Conservation (phyloP, 2,797 vertebrate genomes). For the Hippoglossus hippoglossus region DNA sequence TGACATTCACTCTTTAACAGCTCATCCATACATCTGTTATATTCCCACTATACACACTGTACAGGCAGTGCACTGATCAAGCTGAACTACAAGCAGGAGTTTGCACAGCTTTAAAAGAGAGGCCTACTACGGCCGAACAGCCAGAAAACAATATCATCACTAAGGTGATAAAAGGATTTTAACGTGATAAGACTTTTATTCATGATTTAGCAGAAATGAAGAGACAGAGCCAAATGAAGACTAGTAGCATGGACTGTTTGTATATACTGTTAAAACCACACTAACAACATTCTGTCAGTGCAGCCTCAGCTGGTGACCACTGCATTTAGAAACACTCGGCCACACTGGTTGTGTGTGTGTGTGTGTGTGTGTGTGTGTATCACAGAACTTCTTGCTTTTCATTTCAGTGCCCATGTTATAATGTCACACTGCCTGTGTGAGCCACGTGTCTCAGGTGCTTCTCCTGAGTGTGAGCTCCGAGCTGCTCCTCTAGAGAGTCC, state of each 20-base stretch:
- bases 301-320: not conserved
- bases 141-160: not conserved
- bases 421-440: too few relatives aligned
- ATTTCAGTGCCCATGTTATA: too few relatives aligned
- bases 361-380: not conserved
- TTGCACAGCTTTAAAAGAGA: conserved; percentile 63
- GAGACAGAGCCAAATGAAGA: conserved; percentile 45
- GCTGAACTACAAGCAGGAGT: conserved; percentile 49
- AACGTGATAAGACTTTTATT: conserved; percentile 13
- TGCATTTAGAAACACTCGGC: not conserved
- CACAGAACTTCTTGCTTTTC: too few relatives aligned
- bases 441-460: too few relatives aligned
- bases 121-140: not conserved
- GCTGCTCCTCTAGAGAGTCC: not conserved
- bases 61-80: conserved; percentile 32
- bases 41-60: conserved; percentile 45
- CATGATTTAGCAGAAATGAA: conserved; percentile 20
- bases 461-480: too few relatives aligned
- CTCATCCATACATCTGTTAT: conserved; percentile 53
- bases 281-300: not conserved
- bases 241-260: conserved; percentile 41
- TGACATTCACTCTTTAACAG: conserved; percentile 28
- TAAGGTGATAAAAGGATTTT: conserved; percentile 34
- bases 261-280: conserved; percentile 64
- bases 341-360: not conserved